Evolutionary conservation across 2,888 invertebrate species (phyloP).

Genomic region (Morinoia aosen): DNA sequence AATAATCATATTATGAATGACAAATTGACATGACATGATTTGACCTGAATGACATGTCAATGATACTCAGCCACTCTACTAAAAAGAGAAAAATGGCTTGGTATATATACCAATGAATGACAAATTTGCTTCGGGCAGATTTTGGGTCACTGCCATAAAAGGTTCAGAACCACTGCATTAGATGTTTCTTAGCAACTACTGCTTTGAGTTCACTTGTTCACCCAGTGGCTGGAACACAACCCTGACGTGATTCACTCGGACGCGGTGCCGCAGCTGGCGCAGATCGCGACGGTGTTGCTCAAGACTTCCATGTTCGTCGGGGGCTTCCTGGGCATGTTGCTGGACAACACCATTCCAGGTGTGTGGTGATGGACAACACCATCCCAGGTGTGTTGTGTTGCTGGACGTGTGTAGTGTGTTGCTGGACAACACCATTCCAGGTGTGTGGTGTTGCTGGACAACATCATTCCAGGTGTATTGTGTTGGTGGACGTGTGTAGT

Average conservation of each 20-base stretch:
- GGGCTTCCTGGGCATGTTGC: conserved; percentile 80
- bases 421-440: conserved; percentile 83
- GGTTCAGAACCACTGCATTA: no score
- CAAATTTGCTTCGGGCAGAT: no score
- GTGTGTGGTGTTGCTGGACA: conserved; percentile 71
- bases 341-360: conserved; percentile 86
- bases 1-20: no score
- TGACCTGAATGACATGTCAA: no score
- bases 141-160: no score
- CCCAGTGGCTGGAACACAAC: conserved; percentile 59
- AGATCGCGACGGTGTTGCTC: conserved; percentile 71
- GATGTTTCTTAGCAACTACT: no score
- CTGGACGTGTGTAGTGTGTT: conserved; percentile 75
- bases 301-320: conserved; percentile 85
- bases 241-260: conserved; percentile 57
- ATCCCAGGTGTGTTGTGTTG: conserved; percentile 79
- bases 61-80: no score
- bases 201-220: neutral
- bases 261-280: conserved; percentile 67
- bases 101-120: no score
- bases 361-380: conserved; percentile 78
- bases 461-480: neutral
- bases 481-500: conserved; percentile 36
- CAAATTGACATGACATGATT: no score
- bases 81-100: no score